phyloP scores from a whole-genome alignment of 2,888 invertebrate genomes.

The Sisyra terminalis region DNA sequence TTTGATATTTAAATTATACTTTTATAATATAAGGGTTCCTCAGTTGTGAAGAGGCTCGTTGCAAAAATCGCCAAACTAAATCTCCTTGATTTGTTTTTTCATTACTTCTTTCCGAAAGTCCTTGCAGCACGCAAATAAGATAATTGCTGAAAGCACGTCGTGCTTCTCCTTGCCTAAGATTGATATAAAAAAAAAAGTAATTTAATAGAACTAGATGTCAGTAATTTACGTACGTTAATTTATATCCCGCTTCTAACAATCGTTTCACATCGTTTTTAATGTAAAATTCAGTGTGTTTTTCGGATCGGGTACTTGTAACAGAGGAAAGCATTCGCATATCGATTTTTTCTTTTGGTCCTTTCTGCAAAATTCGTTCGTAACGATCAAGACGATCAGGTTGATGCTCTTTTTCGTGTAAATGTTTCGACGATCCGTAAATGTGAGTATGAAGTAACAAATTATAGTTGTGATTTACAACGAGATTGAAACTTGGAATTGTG shows the following conservation, averaged over 20 bases:
- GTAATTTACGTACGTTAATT: constrained; percentile 52
- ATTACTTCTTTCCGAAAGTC: constrained; percentile 36
- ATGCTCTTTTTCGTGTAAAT: no score
- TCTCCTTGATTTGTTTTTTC: constrained; percentile 42
- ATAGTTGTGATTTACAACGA: constrained; percentile 10
- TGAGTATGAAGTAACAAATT: constrained; percentile 9
- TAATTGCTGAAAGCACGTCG: constrained; percentile 65
- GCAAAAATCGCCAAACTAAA: constrained; percentile 59
- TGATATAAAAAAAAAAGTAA: constrained; percentile 6
- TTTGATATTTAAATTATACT: constrained; percentile 24
- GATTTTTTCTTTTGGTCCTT: constrained; percentile 19
- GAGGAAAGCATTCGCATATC: background rate
- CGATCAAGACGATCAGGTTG: constrained; percentile 21
- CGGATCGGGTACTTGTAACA: constrained; percentile 15
- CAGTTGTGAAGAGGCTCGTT: constrained; percentile 51
- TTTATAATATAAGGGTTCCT: constrained; percentile 49
- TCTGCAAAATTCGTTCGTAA: constrained; percentile 25
- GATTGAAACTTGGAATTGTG: constrained; percentile 9
- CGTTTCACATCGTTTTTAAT: constrained; percentile 18
- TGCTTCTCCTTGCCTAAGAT: constrained; percentile 44
- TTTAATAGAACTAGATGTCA: no score
- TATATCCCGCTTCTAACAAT: constrained; percentile 42
- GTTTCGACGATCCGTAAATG: no score
- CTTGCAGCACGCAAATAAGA: constrained; percentile 53
- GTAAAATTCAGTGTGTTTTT: constrained; percentile 15